These are phyloP conservation scores for Menidia beryllina DNA, from an alignment of 2,113 vertebrate species.

Conservation along the genomic window DNA sequence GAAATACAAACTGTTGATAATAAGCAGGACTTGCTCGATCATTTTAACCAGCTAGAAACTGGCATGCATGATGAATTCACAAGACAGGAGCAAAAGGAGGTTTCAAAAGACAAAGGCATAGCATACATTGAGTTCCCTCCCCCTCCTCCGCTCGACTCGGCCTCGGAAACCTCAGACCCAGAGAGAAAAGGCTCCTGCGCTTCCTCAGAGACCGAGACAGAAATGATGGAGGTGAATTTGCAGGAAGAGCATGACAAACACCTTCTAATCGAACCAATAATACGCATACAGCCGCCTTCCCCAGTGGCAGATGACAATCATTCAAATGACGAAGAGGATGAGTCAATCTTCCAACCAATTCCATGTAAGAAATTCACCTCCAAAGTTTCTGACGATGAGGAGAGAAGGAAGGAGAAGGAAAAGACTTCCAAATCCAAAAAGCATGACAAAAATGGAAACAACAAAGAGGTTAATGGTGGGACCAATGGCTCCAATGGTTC, in stretches of 20 bases:
- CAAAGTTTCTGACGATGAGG: slow-evolving; percentile 86
- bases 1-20: slow-evolving; percentile 75
- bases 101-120: slow-evolving; percentile 89
- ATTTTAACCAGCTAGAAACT: slow-evolving; percentile 46
- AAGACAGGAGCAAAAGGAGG: slow-evolving; percentile 57
- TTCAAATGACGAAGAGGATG: slow-evolving; percentile 91
- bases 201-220: slow-evolving; percentile 89
- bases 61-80: slow-evolving; percentile 77
- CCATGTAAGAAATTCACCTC: slow-evolving; percentile 92
- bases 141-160: slow-evolving; percentile 93
- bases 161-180: slow-evolving; percentile 86
- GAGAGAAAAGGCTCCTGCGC: slow-evolving; percentile 86
- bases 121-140: slow-evolving; percentile 99
- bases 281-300: slow-evolving; percentile 95
- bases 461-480: slow-evolving; percentile 80
- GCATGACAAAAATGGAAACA: slow-evolving; percentile 84
- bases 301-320: slow-evolving; percentile 91
- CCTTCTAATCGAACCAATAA: slow-evolving; percentile 91
- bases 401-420: slow-evolving; percentile 74
- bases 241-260: slow-evolving; percentile 93
- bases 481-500: slow-evolving; percentile 62
- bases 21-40: slow-evolving; percentile 63
- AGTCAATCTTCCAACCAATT: slow-evolving; percentile 91
- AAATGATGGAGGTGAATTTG: slow-evolving; percentile 95
- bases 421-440: slow-evolving; percentile 82